Percentiles rank a stretch among this genome's conserved stretches.
Conservation (phyloP, 2,888 invertebrate species). For the Lepeophtheirus nordmannii region DNA sequence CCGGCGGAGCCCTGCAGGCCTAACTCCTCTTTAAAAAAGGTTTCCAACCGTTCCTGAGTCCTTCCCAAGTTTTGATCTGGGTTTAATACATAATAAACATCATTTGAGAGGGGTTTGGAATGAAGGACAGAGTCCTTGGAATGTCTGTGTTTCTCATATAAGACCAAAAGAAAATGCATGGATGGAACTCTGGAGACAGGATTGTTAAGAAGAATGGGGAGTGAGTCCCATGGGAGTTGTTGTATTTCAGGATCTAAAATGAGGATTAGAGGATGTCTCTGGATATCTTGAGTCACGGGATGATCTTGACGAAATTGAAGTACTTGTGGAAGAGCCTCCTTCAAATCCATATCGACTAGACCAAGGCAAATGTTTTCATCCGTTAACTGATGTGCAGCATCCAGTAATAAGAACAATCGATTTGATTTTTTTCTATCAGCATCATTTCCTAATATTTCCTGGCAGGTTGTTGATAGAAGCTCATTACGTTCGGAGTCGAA, state of each 20-base stretch:
- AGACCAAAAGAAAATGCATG: not conserved
- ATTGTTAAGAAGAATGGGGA: not conserved
- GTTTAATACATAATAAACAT: slow-evolving; percentile 11
- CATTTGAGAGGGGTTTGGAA: not conserved
- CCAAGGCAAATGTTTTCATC: too few species aligned
- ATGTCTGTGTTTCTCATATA: not conserved
- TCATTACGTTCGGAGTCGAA: not conserved
- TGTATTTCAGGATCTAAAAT: slow-evolving; percentile 6
- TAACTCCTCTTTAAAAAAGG: not conserved
- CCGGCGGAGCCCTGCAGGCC: not conserved
- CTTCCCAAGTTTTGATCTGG: not conserved
- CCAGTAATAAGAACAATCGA: too few species aligned
- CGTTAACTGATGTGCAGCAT: too few species aligned
- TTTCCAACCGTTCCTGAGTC: slow-evolving; percentile 9
- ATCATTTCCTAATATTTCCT: not conserved
- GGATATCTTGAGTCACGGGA: not conserved
- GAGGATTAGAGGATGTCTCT: slow-evolving; percentile 1
- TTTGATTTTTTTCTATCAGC: too few species aligned
- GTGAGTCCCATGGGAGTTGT: slow-evolving; percentile 3
- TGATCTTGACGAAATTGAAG: not conserved
- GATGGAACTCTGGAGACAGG: slow-evolving; percentile 9
- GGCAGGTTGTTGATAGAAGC: not conserved
- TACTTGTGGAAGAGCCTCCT: too few species aligned
- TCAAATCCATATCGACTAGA: too few species aligned
- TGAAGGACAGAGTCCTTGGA: not conserved